Evolutionary conservation across 2,888 invertebrate species (phyloP), one percentile per base, ranked within the genome.

Genomic region (Hyposoter didymator): DNA sequence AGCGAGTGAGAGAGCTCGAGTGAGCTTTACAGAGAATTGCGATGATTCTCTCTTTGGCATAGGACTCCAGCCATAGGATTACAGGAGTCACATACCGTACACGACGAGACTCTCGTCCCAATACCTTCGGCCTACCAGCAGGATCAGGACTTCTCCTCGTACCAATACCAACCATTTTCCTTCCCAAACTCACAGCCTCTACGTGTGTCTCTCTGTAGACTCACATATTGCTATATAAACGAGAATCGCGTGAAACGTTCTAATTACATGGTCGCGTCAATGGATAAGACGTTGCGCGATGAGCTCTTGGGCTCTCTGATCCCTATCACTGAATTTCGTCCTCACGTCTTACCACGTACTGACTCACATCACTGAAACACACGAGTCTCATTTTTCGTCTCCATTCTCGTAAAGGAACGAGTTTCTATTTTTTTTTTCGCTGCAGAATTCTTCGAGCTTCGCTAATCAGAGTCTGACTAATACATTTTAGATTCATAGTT

Each of bases 101-200:
- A 73, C 78, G 55, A 39, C 67, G 55, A 78, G 19, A 72, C 43
- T 67, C 73, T 12, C 64, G 32, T 1, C n/a, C 47, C 22, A 28
- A 32, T 62, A 75, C 74, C 67, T 55, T 55, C 55, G 55, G 35
- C 47, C 19, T 45, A 1, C 28, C 49, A 64, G 35, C 49, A 64
- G 35, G 43, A 43, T 22, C 80, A 49, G 22, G 64, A 70, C 62
- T 73, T 78, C 73, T 43, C 35, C 35, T 22, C 14, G 32, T 64
- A 73, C 59, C 52, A 76, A 74, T 80, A 87, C 82, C 75, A 59
- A 74, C 87, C 67, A 89, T 89, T 88, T 88, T 89, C 88, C 82
- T 87, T 89, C 88, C 87, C 69, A n/a, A 80, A 82, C 59, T 84
- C 84, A 55, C 47, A 14, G 22, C 62, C 22, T 8, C 35, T 55